Evolutionary conservation across 2,888 invertebrate genomes (phyloP), one percentile per base, ranked within the genome.

Genomic region (Drosophila prostipennis): DNA sequence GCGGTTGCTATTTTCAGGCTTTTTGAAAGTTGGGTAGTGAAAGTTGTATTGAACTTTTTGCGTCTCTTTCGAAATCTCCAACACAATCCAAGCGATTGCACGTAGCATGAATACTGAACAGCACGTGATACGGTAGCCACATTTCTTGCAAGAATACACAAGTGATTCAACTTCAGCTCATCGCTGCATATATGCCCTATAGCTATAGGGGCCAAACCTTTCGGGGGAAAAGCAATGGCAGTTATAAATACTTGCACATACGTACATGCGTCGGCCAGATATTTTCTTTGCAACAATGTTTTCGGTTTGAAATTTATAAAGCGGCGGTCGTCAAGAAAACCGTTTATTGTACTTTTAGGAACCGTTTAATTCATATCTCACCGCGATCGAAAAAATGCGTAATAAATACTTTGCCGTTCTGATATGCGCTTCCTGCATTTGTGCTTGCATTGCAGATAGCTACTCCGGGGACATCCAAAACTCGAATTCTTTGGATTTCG

Each of bases 381-480:
- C 32, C 59, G 37, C 42, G 36, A 59, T 68, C 43, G 37, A 29
- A 42, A 61, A 71, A 58, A 72, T 72, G 71, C 43, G 56, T 37
- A 46, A 46, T 32, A 52, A 54, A 14, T 58, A 64, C 42, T 16
- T 69, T 19, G 34, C 26, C 14, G 36, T 61, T 37, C 23, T 74
- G 10, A 51, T 74, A 45, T 77, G 61, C 37, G 68, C 67, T 49
- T 58, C 54, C 43, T 63, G 54, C 56, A 37, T 70, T 52, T 45
- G 54, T 43, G 32, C 46, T 3, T 64, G 64, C 23, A 36, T 10
- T 19, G 48, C 70, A 42, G 63, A 70, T 53, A 53, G 59, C 42
- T 64, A 49, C 29, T 74, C 68, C 63, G 55, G 89, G 64, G 91
- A 90, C 6, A 57, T 90, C 14, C 87, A 91, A 64, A 87, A 72